These are phyloP conservation scores for Polymixis flavicincta DNA, from an alignment of 2,888 invertebrate genomes.

Conservation along the genomic window DNA sequence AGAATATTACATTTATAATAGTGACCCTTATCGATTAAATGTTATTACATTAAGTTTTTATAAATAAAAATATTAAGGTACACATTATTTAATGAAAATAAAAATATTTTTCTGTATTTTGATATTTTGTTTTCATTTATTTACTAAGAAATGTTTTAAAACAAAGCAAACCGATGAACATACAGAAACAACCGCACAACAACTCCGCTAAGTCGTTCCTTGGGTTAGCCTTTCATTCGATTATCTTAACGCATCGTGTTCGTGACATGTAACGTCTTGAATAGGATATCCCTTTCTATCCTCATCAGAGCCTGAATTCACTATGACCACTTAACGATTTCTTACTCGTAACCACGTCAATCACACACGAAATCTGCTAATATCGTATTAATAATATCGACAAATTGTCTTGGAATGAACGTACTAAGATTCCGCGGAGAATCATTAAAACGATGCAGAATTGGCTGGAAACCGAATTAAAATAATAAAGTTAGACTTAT, in stretches of 20 bases:
- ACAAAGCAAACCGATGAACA: background rate
- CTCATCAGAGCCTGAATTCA: too few species aligned
- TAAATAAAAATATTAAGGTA: conserved; percentile 29
- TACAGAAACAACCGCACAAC: background rate
- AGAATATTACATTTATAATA: conserved; percentile 31
- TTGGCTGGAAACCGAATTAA: background rate
- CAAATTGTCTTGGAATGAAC: too few species aligned
- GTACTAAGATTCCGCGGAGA: too few species aligned
- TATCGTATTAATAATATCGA: too few species aligned
- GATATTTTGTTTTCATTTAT: conserved; percentile 16
- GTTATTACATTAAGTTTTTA: conserved; percentile 22
- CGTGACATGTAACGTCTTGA: background rate
- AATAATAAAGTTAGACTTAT: background rate
- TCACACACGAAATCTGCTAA: too few species aligned
- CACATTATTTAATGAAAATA: conserved; percentile 47
- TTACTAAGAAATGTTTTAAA: background rate
- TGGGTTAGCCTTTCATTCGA: background rate
- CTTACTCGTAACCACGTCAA: too few species aligned
- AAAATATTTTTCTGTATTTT: conserved; percentile 55
- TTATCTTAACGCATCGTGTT: background rate
- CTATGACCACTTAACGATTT: too few species aligned
- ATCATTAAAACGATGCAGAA: too few species aligned
- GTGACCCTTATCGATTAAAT: conserved; percentile 13
- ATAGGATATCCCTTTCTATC: background rate
- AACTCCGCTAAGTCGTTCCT: background rate